Evolutionary conservation across 2,797 vertebrate genomes (phyloP).

Genomic region (Chloroceryle amazona): DNA sequence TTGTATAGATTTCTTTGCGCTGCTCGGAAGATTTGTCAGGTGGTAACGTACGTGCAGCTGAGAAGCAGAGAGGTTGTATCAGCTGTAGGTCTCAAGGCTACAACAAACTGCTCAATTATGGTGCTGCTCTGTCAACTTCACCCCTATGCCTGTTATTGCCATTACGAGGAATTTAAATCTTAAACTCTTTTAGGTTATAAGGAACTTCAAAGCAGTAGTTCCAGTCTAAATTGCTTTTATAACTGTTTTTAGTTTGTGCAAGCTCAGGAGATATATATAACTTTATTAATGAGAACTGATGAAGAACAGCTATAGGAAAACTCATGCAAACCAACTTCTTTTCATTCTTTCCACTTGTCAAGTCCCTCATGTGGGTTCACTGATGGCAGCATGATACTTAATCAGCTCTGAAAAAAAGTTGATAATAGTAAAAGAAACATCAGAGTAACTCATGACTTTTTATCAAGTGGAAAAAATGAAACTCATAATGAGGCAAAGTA

Average conservation of each 20-base stretch:
- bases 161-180: background rate
- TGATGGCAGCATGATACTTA: background rate
- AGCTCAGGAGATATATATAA: background rate
- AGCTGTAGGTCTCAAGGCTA: background rate
- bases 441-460: background rate
- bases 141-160: background rate
- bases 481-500: background rate
- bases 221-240: background rate
- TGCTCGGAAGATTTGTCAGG: background rate
- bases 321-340: background rate
- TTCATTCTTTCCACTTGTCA: slow-evolving; percentile 43
- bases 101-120: background rate
- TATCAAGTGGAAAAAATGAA: slow-evolving; percentile 28
- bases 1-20: background rate
- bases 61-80: background rate
- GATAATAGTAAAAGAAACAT: background rate
- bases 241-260: background rate
- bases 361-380: background rate
- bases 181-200: background rate
- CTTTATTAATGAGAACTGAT: background rate
- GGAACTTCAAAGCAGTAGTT: background rate
- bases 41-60: background rate
- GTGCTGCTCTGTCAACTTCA: background rate
- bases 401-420: background rate
- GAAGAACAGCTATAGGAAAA: slow-evolving; percentile 25